phyloP scores from a whole-genome alignment of 2,888 invertebrate genomes.

The Oxyteleia sp. region DNA sequence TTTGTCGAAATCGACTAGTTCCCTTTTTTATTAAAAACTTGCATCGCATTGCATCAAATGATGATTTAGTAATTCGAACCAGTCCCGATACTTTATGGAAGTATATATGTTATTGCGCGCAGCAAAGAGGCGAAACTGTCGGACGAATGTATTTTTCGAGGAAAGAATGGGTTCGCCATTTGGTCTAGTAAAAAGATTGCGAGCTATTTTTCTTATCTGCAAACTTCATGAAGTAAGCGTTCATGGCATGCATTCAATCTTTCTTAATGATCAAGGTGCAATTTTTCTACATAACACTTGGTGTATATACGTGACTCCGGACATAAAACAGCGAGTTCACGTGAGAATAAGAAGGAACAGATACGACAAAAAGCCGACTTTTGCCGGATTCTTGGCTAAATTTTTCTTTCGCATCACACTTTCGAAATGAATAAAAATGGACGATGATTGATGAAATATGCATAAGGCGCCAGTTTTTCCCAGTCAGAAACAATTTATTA shows the following conservation, averaged over 20 bases:
- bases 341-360: constrained; percentile 40
- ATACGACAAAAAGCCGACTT: constrained; percentile 48
- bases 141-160: constrained; percentile 57
- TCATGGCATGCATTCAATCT: constrained; percentile 67
- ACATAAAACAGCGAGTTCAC: constrained; percentile 53
- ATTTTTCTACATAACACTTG: constrained; percentile 65
- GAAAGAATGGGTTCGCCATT: constrained; percentile 56
- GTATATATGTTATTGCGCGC: constrained; percentile 17
- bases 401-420: constrained; percentile 36
- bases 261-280: constrained; percentile 68
- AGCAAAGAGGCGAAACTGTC: constrained; percentile 59
- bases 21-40: too few relatives aligned
- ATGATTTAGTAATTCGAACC: too few relatives aligned
- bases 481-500: constrained; percentile 32
- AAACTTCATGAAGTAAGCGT: constrained; percentile 67
- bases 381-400: constrained; percentile 33
- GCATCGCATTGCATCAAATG: too few relatives aligned
- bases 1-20: too few relatives aligned
- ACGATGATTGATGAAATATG: constrained; percentile 49
- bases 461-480: constrained; percentile 15
- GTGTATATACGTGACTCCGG: constrained; percentile 40
- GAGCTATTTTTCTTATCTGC: constrained; percentile 63
- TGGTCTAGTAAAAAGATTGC: constrained; percentile 58
- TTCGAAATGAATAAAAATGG: constrained; percentile 40
- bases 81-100: constrained; percentile 13